A percentile compares a stretch with the other conserved stretches of the same genome.
phyloP scores from a whole-genome alignment of 2,888 invertebrate species.

The Argyra leucocephala region DNA sequence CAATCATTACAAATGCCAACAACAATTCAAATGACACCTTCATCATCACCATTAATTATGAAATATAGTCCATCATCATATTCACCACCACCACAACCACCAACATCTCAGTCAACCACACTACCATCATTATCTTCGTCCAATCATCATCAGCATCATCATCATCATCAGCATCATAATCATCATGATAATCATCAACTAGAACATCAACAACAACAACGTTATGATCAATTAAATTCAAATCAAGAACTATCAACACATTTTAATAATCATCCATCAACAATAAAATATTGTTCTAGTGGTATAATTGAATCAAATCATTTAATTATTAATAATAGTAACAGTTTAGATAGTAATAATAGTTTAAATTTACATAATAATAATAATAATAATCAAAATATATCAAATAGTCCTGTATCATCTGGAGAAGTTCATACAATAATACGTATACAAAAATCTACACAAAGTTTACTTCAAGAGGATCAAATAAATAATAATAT shows the following conservation, averaged over 20 bases:
- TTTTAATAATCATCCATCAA: slow-evolving; percentile 38
- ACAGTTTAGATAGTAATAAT: slow-evolving; percentile 4
- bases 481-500: slow-evolving; percentile 22
- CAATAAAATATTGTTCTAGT: slow-evolving; percentile 42
- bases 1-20: slow-evolving; percentile 11
- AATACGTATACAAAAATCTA: slow-evolving; percentile 11
- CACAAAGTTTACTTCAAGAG: neutral
- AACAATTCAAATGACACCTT: slow-evolving; percentile 17
- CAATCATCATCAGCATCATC: slow-evolving; percentile 29
- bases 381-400: slow-evolving; percentile 4
- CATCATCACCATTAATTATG: slow-evolving; percentile 9
- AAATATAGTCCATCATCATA: slow-evolving; percentile 11
- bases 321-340: neutral
- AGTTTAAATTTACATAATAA: slow-evolving; percentile 12
- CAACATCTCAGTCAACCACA: slow-evolving; percentile 30
- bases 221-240: slow-evolving; percentile 24
- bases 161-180: slow-evolving; percentile 30
- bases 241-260: slow-evolving; percentile 26
- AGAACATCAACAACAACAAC: slow-evolving; percentile 24
- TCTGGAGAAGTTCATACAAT: slow-evolving; percentile 9
- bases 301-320: slow-evolving; percentile 5
- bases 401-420: slow-evolving; percentile 13
- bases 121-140: slow-evolving; percentile 18
- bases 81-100: neutral
- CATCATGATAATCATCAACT: slow-evolving; percentile 26